Conservation (phyloP, 2,113 vertebrate genomes). For the Dromas ardeola region DNA sequence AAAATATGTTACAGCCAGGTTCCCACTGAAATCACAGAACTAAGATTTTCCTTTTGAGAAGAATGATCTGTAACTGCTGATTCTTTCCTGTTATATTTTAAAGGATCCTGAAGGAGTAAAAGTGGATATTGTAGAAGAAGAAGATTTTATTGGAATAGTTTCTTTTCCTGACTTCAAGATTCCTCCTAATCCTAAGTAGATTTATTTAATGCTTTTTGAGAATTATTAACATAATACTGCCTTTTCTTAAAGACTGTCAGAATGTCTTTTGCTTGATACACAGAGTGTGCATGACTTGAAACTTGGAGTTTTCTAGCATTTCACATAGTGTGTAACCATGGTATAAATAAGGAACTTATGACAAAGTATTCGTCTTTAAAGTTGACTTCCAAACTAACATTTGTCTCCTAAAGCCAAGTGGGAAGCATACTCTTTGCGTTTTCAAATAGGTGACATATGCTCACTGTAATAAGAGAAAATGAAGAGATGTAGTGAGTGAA, state of each 20-base stretch:
- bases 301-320: background rate
- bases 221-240: background rate
- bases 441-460: background rate
- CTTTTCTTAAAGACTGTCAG: background rate
- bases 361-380: background rate
- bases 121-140: slow-evolving; percentile 84
- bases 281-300: background rate
- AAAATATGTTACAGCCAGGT: background rate
- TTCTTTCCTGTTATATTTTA: slow-evolving; percentile 4
- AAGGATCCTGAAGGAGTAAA: slow-evolving; percentile 86
- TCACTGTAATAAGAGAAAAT: background rate
- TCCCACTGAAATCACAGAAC: background rate
- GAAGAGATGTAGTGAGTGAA: background rate
- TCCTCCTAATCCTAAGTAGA: slow-evolving; percentile 89
- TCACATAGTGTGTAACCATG: background rate
- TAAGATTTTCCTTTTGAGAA: background rate
- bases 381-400: background rate
- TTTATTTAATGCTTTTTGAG: background rate
- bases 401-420: background rate
- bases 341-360: background rate
- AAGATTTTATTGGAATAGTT: slow-evolving; percentile 86
- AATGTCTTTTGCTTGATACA: background rate
- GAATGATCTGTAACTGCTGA: background rate
- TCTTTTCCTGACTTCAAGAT: slow-evolving; percentile 93
- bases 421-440: background rate